Percentiles rank a stretch among this genome's conserved stretches.
These are phyloP conservation scores for Cyanoderma ruficeps DNA, from an alignment of 2,113 vertebrate genomes.

Conservation along the genomic window DNA sequence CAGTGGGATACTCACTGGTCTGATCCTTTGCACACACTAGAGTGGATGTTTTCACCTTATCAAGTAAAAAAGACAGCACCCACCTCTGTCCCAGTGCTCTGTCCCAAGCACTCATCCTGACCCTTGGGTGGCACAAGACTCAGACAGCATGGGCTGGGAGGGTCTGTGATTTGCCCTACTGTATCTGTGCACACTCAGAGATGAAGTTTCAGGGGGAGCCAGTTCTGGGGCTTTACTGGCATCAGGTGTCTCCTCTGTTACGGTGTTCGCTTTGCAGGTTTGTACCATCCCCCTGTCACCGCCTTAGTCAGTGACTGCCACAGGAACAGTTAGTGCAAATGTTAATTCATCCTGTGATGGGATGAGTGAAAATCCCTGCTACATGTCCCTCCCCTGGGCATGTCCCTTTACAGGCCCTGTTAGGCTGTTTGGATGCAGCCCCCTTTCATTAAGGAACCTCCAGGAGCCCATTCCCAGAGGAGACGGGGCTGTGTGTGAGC, in stretches of 20 bases:
- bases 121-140: fast-evolving
- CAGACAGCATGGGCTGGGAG: too few relatives aligned
- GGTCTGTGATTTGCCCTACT: neutral
- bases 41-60: too few relatives aligned
- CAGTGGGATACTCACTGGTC: too few relatives aligned
- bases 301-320: neutral
- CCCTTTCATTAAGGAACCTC: neutral
- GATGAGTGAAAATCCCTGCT: neutral
- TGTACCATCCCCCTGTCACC: neutral
- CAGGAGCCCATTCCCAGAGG: neutral
- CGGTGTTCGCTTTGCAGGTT: fast-evolving
- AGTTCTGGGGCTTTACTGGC: neutral
- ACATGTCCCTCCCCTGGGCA: neutral
- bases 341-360: neutral
- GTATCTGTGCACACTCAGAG: too few relatives aligned
- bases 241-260: neutral
- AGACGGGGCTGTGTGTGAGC: neutral
- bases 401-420: neutral
- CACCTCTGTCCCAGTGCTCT: neutral
- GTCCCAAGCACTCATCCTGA: neutral
- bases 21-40: too few relatives aligned
- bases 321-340: neutral
- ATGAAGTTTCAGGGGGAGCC: too few relatives aligned
- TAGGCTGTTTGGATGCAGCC: neutral
- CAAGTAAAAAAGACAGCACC: too few relatives aligned